These are phyloP conservation scores for Corythoichthys intestinalis DNA, from an alignment of 2,113 vertebrate genomes.

Conservation along the genomic window DNA sequence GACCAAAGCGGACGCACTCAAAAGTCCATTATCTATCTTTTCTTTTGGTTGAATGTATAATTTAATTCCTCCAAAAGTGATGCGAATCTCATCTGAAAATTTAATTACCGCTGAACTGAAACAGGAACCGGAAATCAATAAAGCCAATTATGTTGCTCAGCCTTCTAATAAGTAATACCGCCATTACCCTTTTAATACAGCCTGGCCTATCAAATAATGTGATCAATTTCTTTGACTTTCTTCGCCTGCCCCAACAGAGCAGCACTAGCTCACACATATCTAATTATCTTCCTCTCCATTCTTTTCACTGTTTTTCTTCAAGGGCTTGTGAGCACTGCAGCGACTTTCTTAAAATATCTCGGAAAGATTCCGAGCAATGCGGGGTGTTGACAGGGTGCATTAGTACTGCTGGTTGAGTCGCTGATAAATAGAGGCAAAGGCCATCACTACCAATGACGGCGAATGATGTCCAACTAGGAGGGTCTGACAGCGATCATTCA, in stretches of 20 bases:
- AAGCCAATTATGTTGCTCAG: slow-evolving; percentile 50
- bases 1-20: background rate
- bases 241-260: slow-evolving; percentile 17
- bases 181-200: slow-evolving; percentile 45
- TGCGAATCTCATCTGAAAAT: slow-evolving; percentile 22
- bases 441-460: no score
- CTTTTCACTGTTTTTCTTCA: slow-evolving; percentile 7
- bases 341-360: background rate
- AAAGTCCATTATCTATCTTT: background rate
- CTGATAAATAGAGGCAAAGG: background rate
- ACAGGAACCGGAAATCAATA: slow-evolving; percentile 58
- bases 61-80: slow-evolving; percentile 8
- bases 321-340: slow-evolving; percentile 7
- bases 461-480: background rate
- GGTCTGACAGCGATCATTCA: background rate
- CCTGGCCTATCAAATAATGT: slow-evolving; percentile 48
- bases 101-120: slow-evolving; percentile 49
- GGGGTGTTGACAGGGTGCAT: background rate
- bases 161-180: slow-evolving; percentile 37
- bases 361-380: background rate
- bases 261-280: slow-evolving; percentile 16
- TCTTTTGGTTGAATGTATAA: slow-evolving; percentile 15
- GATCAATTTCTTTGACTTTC: slow-evolving; percentile 48
- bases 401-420: background rate
- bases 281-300: slow-evolving; percentile 41